Base-by-base conservation (phyloP, 2,888 invertebrate species). In the Eledona agricola region DNA sequence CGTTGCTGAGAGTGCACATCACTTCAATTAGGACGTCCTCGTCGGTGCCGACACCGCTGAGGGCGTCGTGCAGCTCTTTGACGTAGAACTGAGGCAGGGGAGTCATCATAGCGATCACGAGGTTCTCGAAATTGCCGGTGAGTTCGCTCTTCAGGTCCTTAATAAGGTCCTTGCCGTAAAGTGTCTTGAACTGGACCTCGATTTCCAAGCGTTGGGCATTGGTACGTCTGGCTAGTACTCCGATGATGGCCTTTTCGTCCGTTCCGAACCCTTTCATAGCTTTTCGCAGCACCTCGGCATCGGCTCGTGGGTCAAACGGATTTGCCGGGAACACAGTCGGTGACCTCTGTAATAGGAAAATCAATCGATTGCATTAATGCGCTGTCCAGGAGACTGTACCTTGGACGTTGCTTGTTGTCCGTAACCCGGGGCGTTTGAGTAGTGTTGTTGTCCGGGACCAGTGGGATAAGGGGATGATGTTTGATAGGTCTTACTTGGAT, bases 211-310 rank as follows among this genome's bases (percentile, higher is more conserved):
- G 83, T 74, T 96, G 93, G 20, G 82, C 83, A 69, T 92, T 92
- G 59, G 86, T 86, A 31, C 94, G 84, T 55, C 84, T 84, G 6
- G 89, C 84, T 28, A 96, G 79, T 5, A 95, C 84, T 62, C 87
- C 84, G 45, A 93, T 91, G 60, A 94, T 86, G 6, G 87, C 86
- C 60, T 88, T 88, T 72, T 89, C 90, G 59, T 89, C 87, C 0
- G 92, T 93, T 2, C 91, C 92, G 49, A 90, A 78, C 0, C 94
- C 93, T 23, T 84, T 80, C 73, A 91, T 88, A n/a, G 94, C 93
- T 62, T 89, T 83, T 63, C 89, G 86, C 10, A 95, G 74, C 72
- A 91, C 86, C 65, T 84, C 85, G 1, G 91, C 90, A 71, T 93
- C 90, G 9, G 80, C 81, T 12, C 85, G 83, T 2, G 90, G 82